Base-by-base conservation (phyloP, 1,140 invertebrate genomes). In the Bactericera cockerelli region DNA sequence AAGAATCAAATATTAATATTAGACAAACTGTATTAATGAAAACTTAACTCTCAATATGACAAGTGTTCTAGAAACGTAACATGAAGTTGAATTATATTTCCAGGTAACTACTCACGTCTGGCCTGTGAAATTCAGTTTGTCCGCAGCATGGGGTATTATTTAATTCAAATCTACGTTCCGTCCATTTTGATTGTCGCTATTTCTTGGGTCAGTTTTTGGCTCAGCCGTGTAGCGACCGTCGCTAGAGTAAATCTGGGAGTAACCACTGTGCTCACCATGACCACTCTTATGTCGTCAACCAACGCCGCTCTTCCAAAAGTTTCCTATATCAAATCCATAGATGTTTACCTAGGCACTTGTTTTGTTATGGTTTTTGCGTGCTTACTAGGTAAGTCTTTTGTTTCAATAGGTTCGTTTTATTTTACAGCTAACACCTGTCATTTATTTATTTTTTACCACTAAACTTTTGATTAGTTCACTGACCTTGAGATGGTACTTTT, bases 161-260 rank as follows among this genome's bases (percentile, higher is more conserved):
- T 97, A 68, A 97, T 97, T 77, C 94, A 97, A 78, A 97, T 97
- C 74, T 96, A 97, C 79, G 93, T 97, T 76, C 93, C 93, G 66
- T 94, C 92, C 72, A 87, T 89, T 72, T 82, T 97, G 71, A 96
- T 97, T 75, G 93, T 97, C 73, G 92, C 94, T 75, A 94, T 97
- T 76, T 95, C 91, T 66, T 97, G 93, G 93, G 92, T 97, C 70
- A 91, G 87, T 70, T 93, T 92, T 79, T 92, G 87, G 87, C 76
- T 89, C 69, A 86, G 93, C 75, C 81, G 90, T 71, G 91, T 93
- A 74, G 93, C 93, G 65, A 95, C 91, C 63, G 93, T 93, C 63
- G 93, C 93, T 67, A 80, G 93, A 74, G 92, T 96, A 65, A 86
- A 92, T 66, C 79, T 96, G 68, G 91, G 92, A 69, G 93, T 95